Evolutionary conservation across 2,888 invertebrate genomes (phyloP).

Genomic region (Seira ritae): DNA sequence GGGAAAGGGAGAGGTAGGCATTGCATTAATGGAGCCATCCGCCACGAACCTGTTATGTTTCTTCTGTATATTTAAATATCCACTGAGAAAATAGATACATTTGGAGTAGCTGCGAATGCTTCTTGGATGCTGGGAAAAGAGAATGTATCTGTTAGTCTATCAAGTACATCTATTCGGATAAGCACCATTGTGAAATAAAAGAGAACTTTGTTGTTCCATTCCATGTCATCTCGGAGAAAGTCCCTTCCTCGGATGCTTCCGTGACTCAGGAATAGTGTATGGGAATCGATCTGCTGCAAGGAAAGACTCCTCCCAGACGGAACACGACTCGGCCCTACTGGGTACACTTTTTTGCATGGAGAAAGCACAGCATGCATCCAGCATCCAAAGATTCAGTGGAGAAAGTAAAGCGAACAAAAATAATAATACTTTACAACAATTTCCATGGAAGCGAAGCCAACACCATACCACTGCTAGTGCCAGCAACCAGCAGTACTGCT

Average conservation of each 20-base stretch:
- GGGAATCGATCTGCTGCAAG: slow-evolving; percentile 55
- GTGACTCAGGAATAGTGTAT: slow-evolving; percentile 36
- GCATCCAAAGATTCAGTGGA: neutral
- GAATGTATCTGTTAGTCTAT: neutral
- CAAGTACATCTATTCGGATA: slow-evolving; percentile 3
- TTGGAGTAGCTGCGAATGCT: neutral
- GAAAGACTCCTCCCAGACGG: slow-evolving; percentile 56
- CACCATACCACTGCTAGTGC: too few relatives aligned
- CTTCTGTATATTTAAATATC: neutral
- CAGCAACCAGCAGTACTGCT: too few relatives aligned
- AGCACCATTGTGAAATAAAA: neutral
- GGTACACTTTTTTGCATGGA: slow-evolving; percentile 25
- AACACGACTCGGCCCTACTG: slow-evolving; percentile 58
- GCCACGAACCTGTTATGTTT: neutral
- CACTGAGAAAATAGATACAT: neutral
- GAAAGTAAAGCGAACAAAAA: too few relatives aligned
- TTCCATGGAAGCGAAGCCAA: too few relatives aligned
- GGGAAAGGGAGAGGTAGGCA: neutral
- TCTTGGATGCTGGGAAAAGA: slow-evolving; percentile 3
- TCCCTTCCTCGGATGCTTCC: slow-evolving; percentile 38
- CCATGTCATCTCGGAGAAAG: neutral
- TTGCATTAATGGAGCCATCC: neutral
- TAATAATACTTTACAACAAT: too few relatives aligned
- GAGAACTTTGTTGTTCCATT: neutral
- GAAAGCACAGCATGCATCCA: neutral